These are phyloP conservation scores for Calliopum simillimum DNA, from an alignment of 2,888 invertebrate species.

Conservation along the genomic window DNA sequence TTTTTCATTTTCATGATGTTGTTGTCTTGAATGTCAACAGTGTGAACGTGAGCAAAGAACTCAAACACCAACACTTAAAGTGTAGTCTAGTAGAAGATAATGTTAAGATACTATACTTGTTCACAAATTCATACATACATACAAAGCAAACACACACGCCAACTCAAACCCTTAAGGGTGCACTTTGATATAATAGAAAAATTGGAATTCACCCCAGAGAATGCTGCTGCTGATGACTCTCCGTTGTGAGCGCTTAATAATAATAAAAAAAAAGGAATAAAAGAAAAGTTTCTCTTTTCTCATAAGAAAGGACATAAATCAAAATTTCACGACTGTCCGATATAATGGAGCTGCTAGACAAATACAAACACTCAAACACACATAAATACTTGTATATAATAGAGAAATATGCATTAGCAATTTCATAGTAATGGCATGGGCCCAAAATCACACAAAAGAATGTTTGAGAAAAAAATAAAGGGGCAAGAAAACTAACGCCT, in stretches of 20 bases:
- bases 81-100: conserved; percentile 4
- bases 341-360: conserved; percentile 36
- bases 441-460: conserved; percentile 6
- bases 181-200: neutral
- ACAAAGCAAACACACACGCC: neutral
- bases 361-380: neutral
- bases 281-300: neutral
- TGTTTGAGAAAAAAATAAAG: neutral
- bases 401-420: conserved; percentile 4
- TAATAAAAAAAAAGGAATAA: neutral
- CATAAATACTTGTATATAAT: neutral
- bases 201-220: conserved; percentile 30
- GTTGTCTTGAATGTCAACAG: conserved; percentile 18
- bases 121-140: neutral
- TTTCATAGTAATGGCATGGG: neutral
- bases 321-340: conserved; percentile 60
- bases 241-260: neutral
- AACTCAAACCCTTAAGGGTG: neutral
- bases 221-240: conserved; percentile 42
- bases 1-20: conserved; percentile 25
- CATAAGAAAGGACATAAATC: conserved; percentile 64
- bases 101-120: neutral
- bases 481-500: neutral
- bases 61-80: neutral
- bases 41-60: conserved; percentile 14